phyloP scores from a whole-genome alignment of 2,113 vertebrate genomes.

The Martes martes region DNA sequence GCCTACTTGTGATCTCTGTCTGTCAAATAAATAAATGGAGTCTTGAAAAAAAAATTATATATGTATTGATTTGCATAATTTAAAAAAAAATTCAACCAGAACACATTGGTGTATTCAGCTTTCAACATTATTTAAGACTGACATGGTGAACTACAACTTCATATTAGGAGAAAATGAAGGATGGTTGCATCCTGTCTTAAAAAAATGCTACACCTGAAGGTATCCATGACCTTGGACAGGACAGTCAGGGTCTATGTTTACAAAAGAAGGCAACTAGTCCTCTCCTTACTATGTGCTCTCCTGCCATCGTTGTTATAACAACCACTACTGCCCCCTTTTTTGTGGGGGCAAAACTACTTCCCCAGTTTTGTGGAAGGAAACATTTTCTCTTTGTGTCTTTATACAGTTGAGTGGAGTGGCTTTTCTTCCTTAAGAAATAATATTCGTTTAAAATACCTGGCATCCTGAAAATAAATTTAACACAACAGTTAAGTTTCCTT shows the following conservation, averaged over 20 bases:
- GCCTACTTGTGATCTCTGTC: too few species aligned
- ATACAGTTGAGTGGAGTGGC: neutral
- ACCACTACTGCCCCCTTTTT: neutral
- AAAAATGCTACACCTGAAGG: neutral
- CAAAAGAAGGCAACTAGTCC: neutral
- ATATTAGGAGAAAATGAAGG: neutral
- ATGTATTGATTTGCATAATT: neutral
- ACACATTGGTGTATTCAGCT: neutral
- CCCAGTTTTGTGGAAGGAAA: neutral
- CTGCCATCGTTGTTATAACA: neutral
- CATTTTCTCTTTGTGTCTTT: neutral
- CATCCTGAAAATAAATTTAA: neutral
- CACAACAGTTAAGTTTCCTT: neutral
- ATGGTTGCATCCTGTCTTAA: neutral
- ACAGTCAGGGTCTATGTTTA: neutral
- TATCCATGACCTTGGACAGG: neutral
- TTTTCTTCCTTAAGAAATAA: neutral
- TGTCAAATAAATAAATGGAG: too few species aligned
- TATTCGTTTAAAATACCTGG: neutral
- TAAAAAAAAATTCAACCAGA: neutral
- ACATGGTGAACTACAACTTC: neutral
- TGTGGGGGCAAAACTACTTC: too few species aligned
- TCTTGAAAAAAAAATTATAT: neutral
- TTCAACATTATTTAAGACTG: neutral
- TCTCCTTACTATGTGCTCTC: neutral